Evolutionary conservation across 2,888 invertebrate genomes (phyloP).

Genomic region (Erynnis tages): DNA sequence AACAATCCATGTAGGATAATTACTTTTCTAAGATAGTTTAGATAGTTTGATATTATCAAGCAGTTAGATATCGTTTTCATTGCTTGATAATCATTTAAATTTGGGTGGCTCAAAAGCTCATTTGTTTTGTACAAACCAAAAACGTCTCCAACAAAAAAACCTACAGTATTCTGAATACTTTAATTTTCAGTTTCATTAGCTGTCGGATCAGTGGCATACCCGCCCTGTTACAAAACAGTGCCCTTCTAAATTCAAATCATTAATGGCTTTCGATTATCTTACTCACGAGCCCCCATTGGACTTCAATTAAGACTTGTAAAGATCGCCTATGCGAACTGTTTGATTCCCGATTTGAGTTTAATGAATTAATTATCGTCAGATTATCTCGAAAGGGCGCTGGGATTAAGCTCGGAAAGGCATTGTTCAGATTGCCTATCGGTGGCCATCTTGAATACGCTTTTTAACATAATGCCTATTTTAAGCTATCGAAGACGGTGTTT

Average conservation of each 20-base stretch:
- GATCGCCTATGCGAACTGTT: slow-evolving; percentile 75
- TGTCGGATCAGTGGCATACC: slow-evolving; percentile 49
- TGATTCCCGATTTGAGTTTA: slow-evolving; percentile 61
- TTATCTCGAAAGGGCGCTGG: slow-evolving; percentile 44
- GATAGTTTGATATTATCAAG: too few species aligned
- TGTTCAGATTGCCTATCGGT: slow-evolving; percentile 25
- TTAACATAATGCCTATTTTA: slow-evolving; percentile 23
- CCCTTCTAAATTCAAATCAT: slow-evolving; percentile 78
- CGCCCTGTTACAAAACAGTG: slow-evolving; percentile 59
- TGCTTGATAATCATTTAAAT: too few species aligned
- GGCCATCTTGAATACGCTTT: slow-evolving; percentile 27
- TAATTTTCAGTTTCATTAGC: slow-evolving; percentile 20
- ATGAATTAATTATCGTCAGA: slow-evolving; percentile 64
- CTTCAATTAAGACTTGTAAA: slow-evolving; percentile 76
- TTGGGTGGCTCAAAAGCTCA: too few species aligned
- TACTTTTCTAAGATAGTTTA: too few species aligned
- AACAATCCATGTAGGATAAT: too few species aligned
- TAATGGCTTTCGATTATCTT: slow-evolving; percentile 75
- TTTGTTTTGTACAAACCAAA: too few species aligned
- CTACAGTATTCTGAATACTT: background rate
- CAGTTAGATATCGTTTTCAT: too few species aligned
- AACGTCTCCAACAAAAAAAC: too few species aligned
- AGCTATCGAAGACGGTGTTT: slow-evolving; percentile 13
- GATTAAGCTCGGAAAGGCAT: slow-evolving; percentile 35
- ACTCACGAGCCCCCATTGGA: slow-evolving; percentile 69